Evolutionary conservation across 2,113 vertebrate genomes (phyloP).

Genomic region (Lampris megalopsis): DNA sequence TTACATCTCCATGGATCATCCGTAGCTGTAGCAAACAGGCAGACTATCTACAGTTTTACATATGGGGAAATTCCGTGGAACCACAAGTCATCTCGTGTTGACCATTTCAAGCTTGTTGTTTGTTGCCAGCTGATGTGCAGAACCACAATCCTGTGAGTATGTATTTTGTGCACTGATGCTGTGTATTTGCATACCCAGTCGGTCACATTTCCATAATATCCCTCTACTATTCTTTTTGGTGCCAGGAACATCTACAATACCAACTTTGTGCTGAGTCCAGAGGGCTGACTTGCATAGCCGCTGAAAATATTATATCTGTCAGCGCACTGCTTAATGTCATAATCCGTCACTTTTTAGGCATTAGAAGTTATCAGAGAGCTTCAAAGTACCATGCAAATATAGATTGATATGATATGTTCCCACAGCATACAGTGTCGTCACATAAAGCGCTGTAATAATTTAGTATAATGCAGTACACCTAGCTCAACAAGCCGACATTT

Average conservation of each 20-base stretch:
- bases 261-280: slow-evolving; percentile 28
- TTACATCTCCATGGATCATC: not conserved
- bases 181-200: slow-evolving; percentile 67
- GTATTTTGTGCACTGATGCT: slow-evolving; percentile 30
- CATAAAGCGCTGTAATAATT: too few species aligned
- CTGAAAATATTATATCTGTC: not conserved
- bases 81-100: slow-evolving; percentile 50
- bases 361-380: not conserved
- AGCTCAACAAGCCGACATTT: too few species aligned
- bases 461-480: too few species aligned
- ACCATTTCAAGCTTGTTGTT: slow-evolving; percentile 23
- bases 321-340: too few species aligned
- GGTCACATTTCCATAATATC: slow-evolving; percentile 67
- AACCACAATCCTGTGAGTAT: slow-evolving; percentile 25
- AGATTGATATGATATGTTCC: too few species aligned
- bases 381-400: not conserved
- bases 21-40: slow-evolving; percentile 9
- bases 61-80: slow-evolving; percentile 31
- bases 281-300: not conserved
- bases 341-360: not conserved
- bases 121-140: slow-evolving; percentile 25
- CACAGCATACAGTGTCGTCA: too few species aligned
- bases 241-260: slow-evolving; percentile 18
- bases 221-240: not conserved
- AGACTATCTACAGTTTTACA: slow-evolving; percentile 39